Base-by-base conservation (phyloP, 2,888 invertebrate species). In the Spisula solida region DNA sequence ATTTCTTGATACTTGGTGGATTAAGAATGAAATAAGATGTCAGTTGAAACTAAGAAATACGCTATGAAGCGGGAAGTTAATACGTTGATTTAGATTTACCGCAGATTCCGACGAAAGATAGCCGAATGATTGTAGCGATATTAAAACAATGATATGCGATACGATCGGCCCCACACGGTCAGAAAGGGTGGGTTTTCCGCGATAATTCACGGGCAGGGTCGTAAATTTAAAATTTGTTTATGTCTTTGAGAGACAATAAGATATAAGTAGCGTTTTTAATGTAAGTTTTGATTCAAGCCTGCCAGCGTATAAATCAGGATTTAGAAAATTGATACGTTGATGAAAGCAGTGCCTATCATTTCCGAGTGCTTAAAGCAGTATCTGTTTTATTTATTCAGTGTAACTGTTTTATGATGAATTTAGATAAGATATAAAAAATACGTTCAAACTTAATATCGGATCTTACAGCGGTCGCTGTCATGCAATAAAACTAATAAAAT, bases 191-290 rank as follows among this genome's bases (percentile, higher is more conserved):
- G 66, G 60, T 88, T 84, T 88, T 79, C 70, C 10, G 60, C 34
- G 81, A 86, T 86, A 88, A 86, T 81, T 91, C 90, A 81, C 31
- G 83, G 83, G 85, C 78, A 86, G 82, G 88, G 88, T 87, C 91
- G 82, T 92, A 92, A 92, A 92, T 92, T 92, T 88, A 83, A 90
- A 91, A 89, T 82, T 87, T 83, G 91, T 90, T 90, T 91, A 91
- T 88, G 83, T 88, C 86, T 83, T 70, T 85, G 85, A 82, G 85
- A 90, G 84, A 91, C 89, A 91, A 91, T 88, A 85, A 60, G 88
- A 91, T 90, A 91, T 70, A 60, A 47, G 83, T 31, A 84, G 81
- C 51, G 87, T 89, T 75, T 70, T 75, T 87, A 89, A 78, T 86
- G 86, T 84, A 56, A 83, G 83, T 83, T 87, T 89, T 84, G 51